These are phyloP conservation scores for Coptodon bakossiorum DNA, from an alignment of 2,113 vertebrate genomes.

Conservation along the genomic window DNA sequence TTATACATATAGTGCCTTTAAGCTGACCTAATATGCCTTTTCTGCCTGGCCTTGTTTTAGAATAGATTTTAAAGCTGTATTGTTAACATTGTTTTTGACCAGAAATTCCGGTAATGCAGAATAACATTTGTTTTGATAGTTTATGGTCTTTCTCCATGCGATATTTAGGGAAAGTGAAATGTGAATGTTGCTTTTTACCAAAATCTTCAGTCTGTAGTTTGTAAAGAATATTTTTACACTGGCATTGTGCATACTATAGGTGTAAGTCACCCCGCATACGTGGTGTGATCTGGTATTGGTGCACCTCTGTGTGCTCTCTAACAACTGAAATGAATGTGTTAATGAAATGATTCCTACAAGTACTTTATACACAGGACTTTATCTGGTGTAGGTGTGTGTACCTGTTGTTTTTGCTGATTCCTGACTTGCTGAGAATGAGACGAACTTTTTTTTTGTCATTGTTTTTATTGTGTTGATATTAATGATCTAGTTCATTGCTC, in stretches of 20 bases:
- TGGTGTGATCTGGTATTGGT: background rate
- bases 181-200: background rate
- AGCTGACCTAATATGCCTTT: slow-evolving; percentile 26
- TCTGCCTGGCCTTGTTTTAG: background rate
- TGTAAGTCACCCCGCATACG: background rate
- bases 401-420: background rate
- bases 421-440: background rate
- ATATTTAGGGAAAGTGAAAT: background rate
- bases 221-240: background rate
- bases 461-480: background rate
- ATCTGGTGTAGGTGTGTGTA: background rate
- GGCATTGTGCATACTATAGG: background rate
- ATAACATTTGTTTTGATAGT: background rate
- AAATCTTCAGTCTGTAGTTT: background rate
- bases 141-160: background rate
- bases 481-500: background rate
- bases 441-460: background rate
- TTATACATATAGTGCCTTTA: background rate
- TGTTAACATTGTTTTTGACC: background rate
- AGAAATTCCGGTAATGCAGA: background rate
- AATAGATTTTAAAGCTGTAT: background rate
- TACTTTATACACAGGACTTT: background rate
- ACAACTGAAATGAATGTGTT: background rate
- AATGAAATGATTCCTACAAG: background rate
- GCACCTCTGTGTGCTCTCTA: background rate